These are phyloP conservation scores for Phasia obesa DNA, from an alignment of 2,888 invertebrate species.

Conservation along the genomic window DNA sequence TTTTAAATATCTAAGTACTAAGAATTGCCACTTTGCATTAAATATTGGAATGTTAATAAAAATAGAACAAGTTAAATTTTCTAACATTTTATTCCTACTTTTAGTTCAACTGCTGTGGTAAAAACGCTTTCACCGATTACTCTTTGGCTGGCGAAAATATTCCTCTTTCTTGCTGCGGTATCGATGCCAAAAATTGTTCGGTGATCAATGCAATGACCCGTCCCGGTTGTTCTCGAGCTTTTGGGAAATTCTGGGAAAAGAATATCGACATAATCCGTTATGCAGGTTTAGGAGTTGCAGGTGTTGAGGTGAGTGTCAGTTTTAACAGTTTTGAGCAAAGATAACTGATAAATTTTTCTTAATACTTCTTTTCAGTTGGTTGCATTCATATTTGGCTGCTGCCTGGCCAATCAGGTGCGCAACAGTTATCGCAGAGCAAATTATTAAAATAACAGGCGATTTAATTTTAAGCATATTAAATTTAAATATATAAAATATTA, in stretches of 20 bases:
- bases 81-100: background rate
- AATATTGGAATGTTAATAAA: too few species aligned
- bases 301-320: slow-evolving; percentile 85
- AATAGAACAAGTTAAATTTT: too few species aligned
- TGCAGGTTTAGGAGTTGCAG: slow-evolving; percentile 87
- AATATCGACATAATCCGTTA: slow-evolving; percentile 84
- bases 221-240: slow-evolving; percentile 76
- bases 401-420: slow-evolving; percentile 92
- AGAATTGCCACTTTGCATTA: too few species aligned
- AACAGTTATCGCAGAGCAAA: slow-evolving; percentile 89
- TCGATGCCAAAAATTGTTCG: slow-evolving; percentile 74
- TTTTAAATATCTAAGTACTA: too few species aligned
- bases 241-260: slow-evolving; percentile 81
- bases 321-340: background rate
- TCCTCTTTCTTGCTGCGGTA: slow-evolving; percentile 79
- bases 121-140: slow-evolving; percentile 75
- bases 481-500: too few species aligned
- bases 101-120: slow-evolving; percentile 80
- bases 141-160: slow-evolving; percentile 42
- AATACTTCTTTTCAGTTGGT: slow-evolving; percentile 84
- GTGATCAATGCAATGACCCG: slow-evolving; percentile 69
- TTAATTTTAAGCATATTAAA: too few species aligned
- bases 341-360: background rate
- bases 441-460: slow-evolving; percentile 82
- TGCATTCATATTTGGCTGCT: slow-evolving; percentile 92